These are phyloP conservation scores for Aradophagus sp. DNA, from an alignment of 1,140 invertebrate species.

Conservation along the genomic window DNA sequence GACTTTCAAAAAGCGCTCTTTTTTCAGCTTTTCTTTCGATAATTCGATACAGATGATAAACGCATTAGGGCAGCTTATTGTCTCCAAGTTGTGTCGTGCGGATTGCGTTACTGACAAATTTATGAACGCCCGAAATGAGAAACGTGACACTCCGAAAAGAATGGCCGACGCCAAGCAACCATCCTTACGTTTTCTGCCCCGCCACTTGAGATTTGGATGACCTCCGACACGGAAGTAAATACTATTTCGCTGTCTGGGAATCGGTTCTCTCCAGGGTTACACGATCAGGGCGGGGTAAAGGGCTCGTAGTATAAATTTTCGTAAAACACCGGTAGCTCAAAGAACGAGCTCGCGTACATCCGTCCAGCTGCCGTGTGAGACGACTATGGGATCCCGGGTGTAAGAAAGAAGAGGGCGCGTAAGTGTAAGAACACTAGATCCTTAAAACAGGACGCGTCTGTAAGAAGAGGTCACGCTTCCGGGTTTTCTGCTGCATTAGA, in stretches of 20 bases:
- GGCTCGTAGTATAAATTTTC: constrained; percentile 58
- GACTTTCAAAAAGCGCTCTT: constrained; percentile 12
- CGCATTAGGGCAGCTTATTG: constrained; percentile 8
- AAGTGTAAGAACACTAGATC: constrained; percentile 55
- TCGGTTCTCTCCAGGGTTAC: constrained; percentile 41
- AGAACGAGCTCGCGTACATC: constrained; percentile 47
- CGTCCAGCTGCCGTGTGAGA: constrained; percentile 57
- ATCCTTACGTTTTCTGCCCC: constrained; percentile 9
- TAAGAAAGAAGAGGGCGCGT: constrained; percentile 36
- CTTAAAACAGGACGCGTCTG: constrained; percentile 68
- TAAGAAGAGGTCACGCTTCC: constrained; percentile 64
- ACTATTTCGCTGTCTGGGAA: constrained; percentile 40
- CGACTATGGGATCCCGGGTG: constrained; percentile 31
- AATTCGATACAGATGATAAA: background rate
- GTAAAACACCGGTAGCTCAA: constrained; percentile 64
- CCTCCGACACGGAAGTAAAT: constrained; percentile 14
- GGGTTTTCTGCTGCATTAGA: constrained; percentile 66
- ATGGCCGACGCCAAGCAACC: constrained; percentile 5
- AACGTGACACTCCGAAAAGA: constrained; percentile 15
- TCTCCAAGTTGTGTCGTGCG: constrained; percentile 1
- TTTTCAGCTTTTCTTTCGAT: background rate
- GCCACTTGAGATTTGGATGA: constrained; percentile 21
- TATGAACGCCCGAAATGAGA: constrained; percentile 13
- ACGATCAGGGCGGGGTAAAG: constrained; percentile 18
- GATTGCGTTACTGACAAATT: constrained; percentile 6